Percentiles rank a stretch among this genome's conserved stretches.
phyloP scores from a whole-genome alignment of 2,888 invertebrate genomes.

The Xestobium rufovillosum region DNA sequence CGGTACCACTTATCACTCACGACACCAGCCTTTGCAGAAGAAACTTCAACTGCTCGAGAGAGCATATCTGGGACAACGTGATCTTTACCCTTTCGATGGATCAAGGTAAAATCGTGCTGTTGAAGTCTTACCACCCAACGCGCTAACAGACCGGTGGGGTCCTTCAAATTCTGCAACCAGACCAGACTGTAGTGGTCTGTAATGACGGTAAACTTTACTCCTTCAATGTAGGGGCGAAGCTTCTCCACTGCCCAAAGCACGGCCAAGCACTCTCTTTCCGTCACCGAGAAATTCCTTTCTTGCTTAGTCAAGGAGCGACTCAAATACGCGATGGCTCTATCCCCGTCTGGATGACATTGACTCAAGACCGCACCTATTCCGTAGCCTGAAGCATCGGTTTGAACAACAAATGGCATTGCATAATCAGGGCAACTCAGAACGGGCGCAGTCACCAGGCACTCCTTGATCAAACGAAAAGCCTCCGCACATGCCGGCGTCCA shows the following conservation, averaged over 20 bases:
- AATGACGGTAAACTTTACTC: constrained; percentile 11
- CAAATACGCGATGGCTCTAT: constrained; percentile 10
- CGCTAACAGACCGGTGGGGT: constrained; percentile 13
- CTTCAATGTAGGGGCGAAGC: constrained; percentile 17
- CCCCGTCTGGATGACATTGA: constrained; percentile 7
- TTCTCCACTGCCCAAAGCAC: constrained; percentile 16
- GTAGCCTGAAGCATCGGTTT: constrained; percentile 12
- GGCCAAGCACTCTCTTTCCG: constrained; percentile 11
- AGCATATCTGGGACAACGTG: constrained; percentile 6
- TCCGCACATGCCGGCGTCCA: too few species aligned
- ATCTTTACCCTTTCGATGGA: constrained; percentile 14
- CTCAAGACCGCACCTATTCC: constrained; percentile 12
- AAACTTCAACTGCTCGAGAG: too few species aligned
- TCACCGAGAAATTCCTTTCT: constrained; percentile 7
- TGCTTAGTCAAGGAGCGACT: constrained; percentile 5
- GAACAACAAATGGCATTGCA: constrained; percentile 9
- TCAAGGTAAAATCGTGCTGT: constrained; percentile 13
- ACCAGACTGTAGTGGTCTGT: constrained; percentile 17
- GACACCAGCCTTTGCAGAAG: too few species aligned
- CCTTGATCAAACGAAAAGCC: constrained; percentile 7
- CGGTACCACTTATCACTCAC: too few species aligned
- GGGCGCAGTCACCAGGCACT: constrained; percentile 8
- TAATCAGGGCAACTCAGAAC: constrained; percentile 13
- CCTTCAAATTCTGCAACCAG: constrained; percentile 14
- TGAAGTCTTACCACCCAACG: constrained; percentile 14